These are phyloP conservation scores for Micronycteris hirsuta DNA, from an alignment of 2,113 vertebrate species.

Conservation along the genomic window DNA sequence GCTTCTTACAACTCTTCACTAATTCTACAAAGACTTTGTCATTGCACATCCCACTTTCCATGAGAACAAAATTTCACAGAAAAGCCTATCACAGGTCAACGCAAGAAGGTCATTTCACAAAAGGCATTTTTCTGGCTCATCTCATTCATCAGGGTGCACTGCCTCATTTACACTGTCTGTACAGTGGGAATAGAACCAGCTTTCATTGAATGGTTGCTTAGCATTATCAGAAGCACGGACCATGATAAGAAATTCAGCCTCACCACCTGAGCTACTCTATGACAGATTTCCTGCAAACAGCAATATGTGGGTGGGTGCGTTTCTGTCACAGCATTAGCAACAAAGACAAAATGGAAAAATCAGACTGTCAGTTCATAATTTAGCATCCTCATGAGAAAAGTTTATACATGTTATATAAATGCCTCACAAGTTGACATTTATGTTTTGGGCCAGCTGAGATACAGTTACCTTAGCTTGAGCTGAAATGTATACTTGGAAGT, in stretches of 20 bases:
- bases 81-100: not conserved
- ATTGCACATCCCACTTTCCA: not conserved
- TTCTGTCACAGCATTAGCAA: not conserved
- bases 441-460: conserved; percentile 41
- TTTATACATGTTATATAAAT: not conserved
- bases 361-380: conserved; percentile 30
- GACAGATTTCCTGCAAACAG: not conserved
- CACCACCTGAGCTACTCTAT: not conserved
- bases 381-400: conserved; percentile 18
- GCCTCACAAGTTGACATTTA: conserved; percentile 39
- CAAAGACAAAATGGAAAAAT: conserved; percentile 23
- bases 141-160: not conserved
- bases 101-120: not conserved
- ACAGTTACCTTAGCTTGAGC: conserved; percentile 7
- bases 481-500: conserved; percentile 44
- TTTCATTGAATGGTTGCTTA: not conserved
- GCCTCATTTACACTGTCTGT: not conserved
- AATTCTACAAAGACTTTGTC: not conserved
- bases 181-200: not conserved
- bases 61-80: not conserved
- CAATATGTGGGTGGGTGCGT: not conserved
- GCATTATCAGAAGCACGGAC: not conserved
- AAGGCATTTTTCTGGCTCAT: not conserved
- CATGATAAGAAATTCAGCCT: not conserved
- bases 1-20: not conserved